Base-by-base conservation (phyloP, 2,888 invertebrate species). In the Pegoplata infirma region DNA sequence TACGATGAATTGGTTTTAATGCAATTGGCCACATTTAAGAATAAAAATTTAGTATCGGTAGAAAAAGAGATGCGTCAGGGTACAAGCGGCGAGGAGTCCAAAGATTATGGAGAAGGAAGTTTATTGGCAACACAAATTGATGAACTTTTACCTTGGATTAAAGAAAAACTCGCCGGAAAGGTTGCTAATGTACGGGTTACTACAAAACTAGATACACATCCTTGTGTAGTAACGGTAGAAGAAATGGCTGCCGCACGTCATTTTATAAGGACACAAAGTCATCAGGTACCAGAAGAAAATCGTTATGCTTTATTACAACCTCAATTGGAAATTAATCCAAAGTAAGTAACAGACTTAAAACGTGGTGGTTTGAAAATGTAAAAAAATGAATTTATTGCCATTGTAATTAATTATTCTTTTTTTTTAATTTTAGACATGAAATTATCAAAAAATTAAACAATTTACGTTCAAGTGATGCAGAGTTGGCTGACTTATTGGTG, bases 231-330 rank as follows among this genome's bases (percentile, higher is more conserved):
- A 2, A 97, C 97, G 0, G 97, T 98, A 0, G 96, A 96, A 82
- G 98, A 99, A 90, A 98, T 98, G 97, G 98, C 97, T 0, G 96
- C 97, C 1, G 98, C 98, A 0, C 91, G 99, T 53, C 98, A 98
- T 89, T 98, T 98, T 86, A 93, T 98, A 67, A 92, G 96, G 67
- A 97, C 97, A 0, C 96, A 97, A 85, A 94, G 97, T 64, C 94
- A 94, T 82, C 93, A 92, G 84, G 88, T 96, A 68, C 93, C 94
- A 0, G 97, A 98, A 84, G 97, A 97, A 84, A 94, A 95, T 86
- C 92, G 96, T 85, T 97, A 94, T 86, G 94, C 95, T 0, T 89
- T 98, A 74, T 90, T 98, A 66, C 96, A 97, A 85, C 98, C 98
- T 0, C 95, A 96, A 79, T 91, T 99, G 55, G 98, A 99, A 90